Percentiles rank a stretch among this genome's conserved stretches.
phyloP scores from a whole-genome alignment of 2,797 vertebrate species.

The Carcharodon carcharias region DNA sequence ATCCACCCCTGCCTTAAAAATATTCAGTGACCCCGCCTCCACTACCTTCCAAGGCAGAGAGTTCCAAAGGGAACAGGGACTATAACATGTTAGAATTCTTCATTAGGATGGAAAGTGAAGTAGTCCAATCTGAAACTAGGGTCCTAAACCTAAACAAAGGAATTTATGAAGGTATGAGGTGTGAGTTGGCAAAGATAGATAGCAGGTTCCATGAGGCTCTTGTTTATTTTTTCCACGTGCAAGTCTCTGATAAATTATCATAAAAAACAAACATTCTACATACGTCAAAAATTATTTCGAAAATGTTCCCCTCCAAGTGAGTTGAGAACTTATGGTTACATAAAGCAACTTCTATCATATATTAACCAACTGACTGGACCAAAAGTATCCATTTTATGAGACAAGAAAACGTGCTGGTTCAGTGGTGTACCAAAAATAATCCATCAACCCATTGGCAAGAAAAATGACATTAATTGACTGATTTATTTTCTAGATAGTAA shows the following conservation, averaged over 20 bases:
- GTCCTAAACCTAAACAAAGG: too few relatives aligned
- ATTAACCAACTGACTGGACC: not conserved
- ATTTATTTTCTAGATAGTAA: not conserved
- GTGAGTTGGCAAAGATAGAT: too few relatives aligned
- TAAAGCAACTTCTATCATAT: not conserved
- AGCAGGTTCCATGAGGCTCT: not conserved
- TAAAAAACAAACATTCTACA: not conserved
- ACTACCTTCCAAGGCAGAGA: too few relatives aligned
- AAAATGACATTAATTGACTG: not conserved
- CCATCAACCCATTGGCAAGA: not conserved
- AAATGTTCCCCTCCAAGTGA: not conserved
- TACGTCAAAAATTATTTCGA: not conserved
- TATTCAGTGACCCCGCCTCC: too few relatives aligned
- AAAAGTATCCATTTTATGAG: not conserved
- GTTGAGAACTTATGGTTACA: not conserved
- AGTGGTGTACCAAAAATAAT: too few relatives aligned
- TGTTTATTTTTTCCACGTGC: not conserved
- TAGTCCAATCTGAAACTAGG: too few relatives aligned
- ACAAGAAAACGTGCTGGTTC: not conserved
- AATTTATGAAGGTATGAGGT: too few relatives aligned
- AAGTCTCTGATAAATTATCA: not conserved
- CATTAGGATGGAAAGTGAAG: too few relatives aligned
- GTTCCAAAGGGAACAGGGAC: too few relatives aligned
- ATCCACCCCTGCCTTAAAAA: too few relatives aligned
- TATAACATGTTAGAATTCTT: too few relatives aligned